These are phyloP conservation scores for Gallinago jamesoni DNA, from an alignment of 2,113 vertebrate species.

Conservation along the genomic window DNA sequence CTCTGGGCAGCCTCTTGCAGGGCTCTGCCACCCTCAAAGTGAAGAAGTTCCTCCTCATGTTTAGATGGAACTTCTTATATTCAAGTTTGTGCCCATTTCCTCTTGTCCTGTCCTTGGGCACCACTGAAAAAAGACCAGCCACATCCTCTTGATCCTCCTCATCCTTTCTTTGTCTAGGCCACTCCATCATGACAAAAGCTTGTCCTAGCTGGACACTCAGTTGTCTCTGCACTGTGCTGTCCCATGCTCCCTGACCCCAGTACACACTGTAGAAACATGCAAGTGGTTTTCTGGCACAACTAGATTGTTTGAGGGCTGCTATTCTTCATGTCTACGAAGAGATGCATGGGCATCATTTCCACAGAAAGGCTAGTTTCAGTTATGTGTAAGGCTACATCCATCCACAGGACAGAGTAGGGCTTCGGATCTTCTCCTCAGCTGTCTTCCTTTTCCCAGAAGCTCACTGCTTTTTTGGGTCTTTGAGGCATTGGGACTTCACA, in stretches of 20 bases:
- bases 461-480: background rate
- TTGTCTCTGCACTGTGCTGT: background rate
- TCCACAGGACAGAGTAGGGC: background rate
- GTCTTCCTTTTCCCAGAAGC: background rate
- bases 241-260: background rate
- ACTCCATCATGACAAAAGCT: background rate
- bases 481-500: background rate
- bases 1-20: too few relatives aligned
- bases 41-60: too few relatives aligned
- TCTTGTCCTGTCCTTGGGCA: too few relatives aligned
- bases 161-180: background rate
- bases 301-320: background rate
- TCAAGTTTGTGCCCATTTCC: too few relatives aligned
- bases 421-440: constrained; percentile 8
- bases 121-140: too few relatives aligned
- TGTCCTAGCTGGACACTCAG: background rate
- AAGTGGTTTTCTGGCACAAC: background rate
- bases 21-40: too few relatives aligned
- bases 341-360: background rate
- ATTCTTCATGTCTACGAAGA: background rate
- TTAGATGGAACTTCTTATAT: too few relatives aligned
- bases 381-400: background rate
- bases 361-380: background rate
- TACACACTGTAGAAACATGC: background rate
- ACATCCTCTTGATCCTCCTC: background rate